Percentiles rank a stretch among this genome's conserved stretches.
phyloP scores from a whole-genome alignment of 2,797 vertebrate species.

The Chelon labrosus region DNA sequence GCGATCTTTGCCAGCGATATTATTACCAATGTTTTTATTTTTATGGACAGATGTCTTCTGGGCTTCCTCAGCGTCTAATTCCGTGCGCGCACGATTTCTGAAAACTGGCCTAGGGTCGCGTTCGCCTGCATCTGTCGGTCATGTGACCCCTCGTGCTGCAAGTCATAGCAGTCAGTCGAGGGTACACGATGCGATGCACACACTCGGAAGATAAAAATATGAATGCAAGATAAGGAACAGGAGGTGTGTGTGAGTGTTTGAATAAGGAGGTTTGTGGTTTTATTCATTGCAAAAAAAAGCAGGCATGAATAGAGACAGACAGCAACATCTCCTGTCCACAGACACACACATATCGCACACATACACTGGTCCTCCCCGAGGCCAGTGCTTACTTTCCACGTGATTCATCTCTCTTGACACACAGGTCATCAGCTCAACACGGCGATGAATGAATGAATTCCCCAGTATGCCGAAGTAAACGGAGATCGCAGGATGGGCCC shows the following conservation, averaged over 20 bases:
- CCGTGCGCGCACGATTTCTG: too few species aligned
- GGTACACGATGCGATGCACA: neutral
- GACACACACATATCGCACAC: slow-evolving; percentile 3
- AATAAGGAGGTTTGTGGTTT: slow-evolving; percentile 28
- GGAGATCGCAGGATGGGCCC: slow-evolving; percentile 59
- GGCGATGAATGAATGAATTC: slow-evolving; percentile 75
- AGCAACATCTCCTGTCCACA: slow-evolving; percentile 27
- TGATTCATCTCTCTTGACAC: slow-evolving; percentile 68
- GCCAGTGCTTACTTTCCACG: slow-evolving; percentile 52
- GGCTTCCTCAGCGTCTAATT: neutral
- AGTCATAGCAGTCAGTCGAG: neutral
- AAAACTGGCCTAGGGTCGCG: too few species aligned
- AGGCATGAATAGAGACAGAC: slow-evolving; percentile 32
- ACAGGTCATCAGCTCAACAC: slow-evolving; percentile 72
- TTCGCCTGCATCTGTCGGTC: neutral
- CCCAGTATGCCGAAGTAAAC: slow-evolving; percentile 66
- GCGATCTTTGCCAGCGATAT: too few species aligned
- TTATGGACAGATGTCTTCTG: neutral
- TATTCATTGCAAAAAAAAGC: slow-evolving; percentile 38
- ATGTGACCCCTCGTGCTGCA: neutral
- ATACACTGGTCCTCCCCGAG: slow-evolving; percentile 25
- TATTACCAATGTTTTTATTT: too few species aligned
- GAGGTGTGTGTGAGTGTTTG: neutral
- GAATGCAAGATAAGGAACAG: neutral
- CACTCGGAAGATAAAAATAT: neutral